A percentile compares a stretch with the other conserved stretches of the same genome.
phyloP scores from a whole-genome alignment of 1,140 invertebrate genomes.

The Orussus abietinus region DNA sequence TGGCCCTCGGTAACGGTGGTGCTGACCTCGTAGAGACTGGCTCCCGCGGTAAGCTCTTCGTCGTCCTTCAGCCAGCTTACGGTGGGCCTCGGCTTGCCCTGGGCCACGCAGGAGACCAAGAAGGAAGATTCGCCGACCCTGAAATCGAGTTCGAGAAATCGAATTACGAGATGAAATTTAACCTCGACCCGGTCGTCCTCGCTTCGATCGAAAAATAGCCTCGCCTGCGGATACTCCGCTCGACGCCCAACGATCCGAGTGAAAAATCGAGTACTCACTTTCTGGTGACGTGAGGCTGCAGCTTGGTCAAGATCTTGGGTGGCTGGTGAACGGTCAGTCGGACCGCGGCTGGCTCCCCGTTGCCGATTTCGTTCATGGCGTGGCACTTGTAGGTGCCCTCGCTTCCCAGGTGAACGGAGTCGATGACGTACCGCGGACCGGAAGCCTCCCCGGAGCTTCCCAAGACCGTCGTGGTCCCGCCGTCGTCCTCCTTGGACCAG shows the following conservation, averaged over 20 bases:
- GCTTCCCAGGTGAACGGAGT: slow-evolving; percentile 73
- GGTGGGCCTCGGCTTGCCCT: slow-evolving; percentile 80
- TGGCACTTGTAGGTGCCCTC: slow-evolving; percentile 88
- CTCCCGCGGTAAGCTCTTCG: slow-evolving; percentile 68
- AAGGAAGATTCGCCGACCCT: slow-evolving; percentile 78
- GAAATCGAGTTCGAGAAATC: no score
- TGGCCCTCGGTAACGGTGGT: slow-evolving; percentile 71
- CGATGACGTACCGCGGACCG: slow-evolving; percentile 81
- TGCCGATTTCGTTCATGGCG: slow-evolving; percentile 82
- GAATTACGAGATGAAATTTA: no score
- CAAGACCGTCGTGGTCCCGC: slow-evolving; percentile 56
- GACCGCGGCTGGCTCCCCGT: slow-evolving; percentile 76
- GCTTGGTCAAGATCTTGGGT: slow-evolving; percentile 74
- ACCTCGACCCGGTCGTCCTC: no score
- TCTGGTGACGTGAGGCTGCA: slow-evolving; percentile 78
- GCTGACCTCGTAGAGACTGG: slow-evolving; percentile 74
- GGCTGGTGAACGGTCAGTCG: slow-evolving; percentile 82
- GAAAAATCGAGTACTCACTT: slow-evolving; percentile 53
- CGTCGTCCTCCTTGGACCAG: slow-evolving; percentile 79
- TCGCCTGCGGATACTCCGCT: no score
- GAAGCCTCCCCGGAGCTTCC: slow-evolving; percentile 66
- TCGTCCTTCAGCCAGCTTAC: slow-evolving; percentile 86
- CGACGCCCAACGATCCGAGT: no score
- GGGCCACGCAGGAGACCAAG: slow-evolving; percentile 75
- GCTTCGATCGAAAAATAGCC: no score